Percentiles rank a stretch among this genome's conserved stretches.
Evolutionary conservation across 2,113 vertebrate species (phyloP).

Genomic region (Montifringilla adamsi): DNA sequence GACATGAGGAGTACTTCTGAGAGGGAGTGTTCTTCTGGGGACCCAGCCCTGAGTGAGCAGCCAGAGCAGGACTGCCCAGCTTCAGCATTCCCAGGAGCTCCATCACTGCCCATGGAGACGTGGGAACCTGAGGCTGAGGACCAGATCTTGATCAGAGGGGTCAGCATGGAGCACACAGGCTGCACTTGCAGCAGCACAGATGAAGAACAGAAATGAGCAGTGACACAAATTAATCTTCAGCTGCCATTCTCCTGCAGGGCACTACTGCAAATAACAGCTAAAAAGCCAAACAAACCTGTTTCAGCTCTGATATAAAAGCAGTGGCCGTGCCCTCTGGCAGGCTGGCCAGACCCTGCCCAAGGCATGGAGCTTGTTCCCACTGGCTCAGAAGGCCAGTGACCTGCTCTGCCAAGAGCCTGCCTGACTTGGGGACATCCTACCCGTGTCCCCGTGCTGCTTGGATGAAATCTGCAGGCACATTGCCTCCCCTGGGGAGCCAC

Average conservation of each 20-base stretch:
- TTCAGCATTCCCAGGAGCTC: neutral
- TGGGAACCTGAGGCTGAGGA: neutral
- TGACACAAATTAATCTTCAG: neutral
- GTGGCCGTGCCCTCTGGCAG: neutral
- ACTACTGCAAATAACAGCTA: neutral
- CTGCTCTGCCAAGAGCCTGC: neutral
- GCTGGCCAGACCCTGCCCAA: neutral
- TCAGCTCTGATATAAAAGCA: neutral
- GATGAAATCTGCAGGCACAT: neutral
- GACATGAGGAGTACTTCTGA: neutral
- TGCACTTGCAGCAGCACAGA: neutral
- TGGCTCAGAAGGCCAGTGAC: neutral
- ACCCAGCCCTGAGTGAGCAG: neutral
- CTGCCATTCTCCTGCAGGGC: neutral
- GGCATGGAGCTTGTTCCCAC: accelerated
- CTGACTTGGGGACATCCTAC: neutral
- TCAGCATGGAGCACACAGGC: neutral
- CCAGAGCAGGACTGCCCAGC: neutral
- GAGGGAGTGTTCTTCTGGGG: neutral
- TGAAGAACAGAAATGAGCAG: neutral
- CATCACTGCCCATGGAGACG: accelerated
- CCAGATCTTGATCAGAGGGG: neutral
- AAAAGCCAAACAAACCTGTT: neutral
- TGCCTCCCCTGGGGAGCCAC: neutral
- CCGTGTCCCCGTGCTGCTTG: accelerated